A percentile compares a stretch with the other conserved stretches of the same genome.
Conservation (phyloP, 2,888 invertebrate species). For the Hemistola chrysoprasaria region DNA sequence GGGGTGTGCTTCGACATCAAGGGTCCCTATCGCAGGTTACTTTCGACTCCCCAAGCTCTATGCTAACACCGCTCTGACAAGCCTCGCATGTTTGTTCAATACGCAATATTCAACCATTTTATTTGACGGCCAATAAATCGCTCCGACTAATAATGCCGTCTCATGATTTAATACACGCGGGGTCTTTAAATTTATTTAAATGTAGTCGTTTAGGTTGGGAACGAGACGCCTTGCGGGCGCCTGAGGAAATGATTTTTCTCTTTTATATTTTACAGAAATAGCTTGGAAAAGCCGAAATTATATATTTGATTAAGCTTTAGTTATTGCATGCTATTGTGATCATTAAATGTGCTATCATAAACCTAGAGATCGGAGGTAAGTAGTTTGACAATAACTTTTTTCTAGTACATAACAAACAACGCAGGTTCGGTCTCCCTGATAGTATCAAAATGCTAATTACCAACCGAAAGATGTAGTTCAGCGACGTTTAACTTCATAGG, state of each 20-base stretch:
- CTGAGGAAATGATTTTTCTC: slow-evolving; percentile 20
- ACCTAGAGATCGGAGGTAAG: background rate
- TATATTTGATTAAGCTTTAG: background rate
- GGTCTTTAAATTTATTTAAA: slow-evolving; percentile 46
- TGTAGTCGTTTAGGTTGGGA: slow-evolving; percentile 34
- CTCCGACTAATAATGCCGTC: slow-evolving; percentile 37
- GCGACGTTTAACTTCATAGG: too few relatives aligned
- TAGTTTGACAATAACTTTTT: background rate
- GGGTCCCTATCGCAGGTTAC: slow-evolving; percentile 51
- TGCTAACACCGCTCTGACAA: slow-evolving; percentile 27
- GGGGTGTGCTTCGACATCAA: slow-evolving; percentile 12
- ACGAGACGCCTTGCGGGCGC: slow-evolving; percentile 25
- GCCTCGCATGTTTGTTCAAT: slow-evolving; percentile 50
- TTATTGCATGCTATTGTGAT: background rate
- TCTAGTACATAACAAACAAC: background rate
- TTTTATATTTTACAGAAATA: slow-evolving; percentile 13
- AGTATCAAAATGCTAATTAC: too few relatives aligned
- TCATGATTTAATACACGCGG: slow-evolving; percentile 44
- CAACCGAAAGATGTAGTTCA: too few relatives aligned
- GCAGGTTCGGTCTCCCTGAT: slow-evolving; percentile 1
- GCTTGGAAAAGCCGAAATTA: background rate
- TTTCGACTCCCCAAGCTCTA: slow-evolving; percentile 31
- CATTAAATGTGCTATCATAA: slow-evolving; percentile 1
- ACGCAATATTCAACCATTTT: slow-evolving; percentile 42
- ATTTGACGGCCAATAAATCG: slow-evolving; percentile 49